Evolutionary conservation across 2,797 vertebrate genomes (phyloP), one percentile per base, ranked within the genome.

Genomic region (Anolis apletophallus): DNA sequence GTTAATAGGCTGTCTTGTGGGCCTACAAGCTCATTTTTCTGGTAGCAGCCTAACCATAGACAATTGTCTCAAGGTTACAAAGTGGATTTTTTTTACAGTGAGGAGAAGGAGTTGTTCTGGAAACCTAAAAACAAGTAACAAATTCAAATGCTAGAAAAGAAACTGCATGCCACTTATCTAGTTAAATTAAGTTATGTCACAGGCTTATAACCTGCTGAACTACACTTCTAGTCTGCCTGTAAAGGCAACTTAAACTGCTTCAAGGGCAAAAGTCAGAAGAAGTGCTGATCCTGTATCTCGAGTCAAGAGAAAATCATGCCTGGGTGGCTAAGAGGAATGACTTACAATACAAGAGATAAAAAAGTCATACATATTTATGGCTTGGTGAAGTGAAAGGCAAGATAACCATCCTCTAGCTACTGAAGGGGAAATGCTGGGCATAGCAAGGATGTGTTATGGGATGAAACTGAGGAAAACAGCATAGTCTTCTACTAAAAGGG

Each of bases 321-420:
- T 54, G n/a, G 57, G 73, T 74, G 13, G 82, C 80, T 78, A 46
- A 75, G 59, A n/a, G 26, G 77, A 81, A 17, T 82, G 57, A 86
- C 76, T 87, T 54, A 23, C 0, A 79, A 34, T 1, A 69, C 86
- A n/a, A 76, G 0, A 79, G 67, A 85, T 80, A 76, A 11, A 83
- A 82, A 86, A 79, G 55, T 61, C 72, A 83, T 78, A 87, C 84
- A 83, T 68, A 89, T 85, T 89, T 85, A 89, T 73, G 78, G 57
- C 26, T 88, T 84, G 32, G 40, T 64, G 90, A 50, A 64, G 64
- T 87, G 83, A 74, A 67, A 5, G 21, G 29, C n/a, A 17, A 32
- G 57, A 55, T 87, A 87, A 80, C 34, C 69, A 23, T 52, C 68
- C 19, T 73, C 86, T 77, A 68, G 34, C 73, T 81, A 89, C 91